Evolutionary conservation across 2,888 invertebrate genomes (phyloP), one percentile per base, ranked within the genome.

Genomic region (Octonoba sinensis): DNA sequence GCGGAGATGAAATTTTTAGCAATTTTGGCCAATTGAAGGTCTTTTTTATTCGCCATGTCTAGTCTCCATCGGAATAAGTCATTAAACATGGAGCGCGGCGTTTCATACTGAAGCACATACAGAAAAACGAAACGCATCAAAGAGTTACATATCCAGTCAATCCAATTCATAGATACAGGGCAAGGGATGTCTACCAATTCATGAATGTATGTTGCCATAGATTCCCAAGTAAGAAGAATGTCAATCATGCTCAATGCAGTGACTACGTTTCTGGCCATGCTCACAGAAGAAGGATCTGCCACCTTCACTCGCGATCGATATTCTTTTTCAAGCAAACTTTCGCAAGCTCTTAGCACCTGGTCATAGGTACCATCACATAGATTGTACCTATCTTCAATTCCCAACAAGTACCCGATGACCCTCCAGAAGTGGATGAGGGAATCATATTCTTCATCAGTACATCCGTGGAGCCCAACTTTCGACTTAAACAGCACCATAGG

Each of bases 361-460:
- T 76, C 47, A 36, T 84, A 83, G 54, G 44, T 67, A 13, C 76
- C 84, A n/a, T 62, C 24, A 49, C 84, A 84, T 13, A 85, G 59
- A 60, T 85, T 85, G 22, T 79, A 85, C 54, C 65, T 27, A 86
- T 96, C 95, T 85, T 94, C 92, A 82, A 96, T 92, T 2, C 97
- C 97, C 84, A 96, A 90, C 87, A 95, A 89, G 87, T 93, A 91
- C 0, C 95, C 96, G 62, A 96, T 90, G 0, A 94, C 93, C 83
- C 93, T 91, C 96, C 96, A 96, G 87, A 95, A 91, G 88, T 96
- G 95, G 8, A 94, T 89, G 83, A 94, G 93, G 0, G 92, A 93
- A 69, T 93, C 93, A 86, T 94, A 90, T 83, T 95, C 93, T 59
- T 91, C 92, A 0, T 90, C 88, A 13, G 90, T 90, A 2, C 76